Evolutionary conservation across 2,888 invertebrate species (phyloP).

Genomic region (Drosophila testacea): DNA sequence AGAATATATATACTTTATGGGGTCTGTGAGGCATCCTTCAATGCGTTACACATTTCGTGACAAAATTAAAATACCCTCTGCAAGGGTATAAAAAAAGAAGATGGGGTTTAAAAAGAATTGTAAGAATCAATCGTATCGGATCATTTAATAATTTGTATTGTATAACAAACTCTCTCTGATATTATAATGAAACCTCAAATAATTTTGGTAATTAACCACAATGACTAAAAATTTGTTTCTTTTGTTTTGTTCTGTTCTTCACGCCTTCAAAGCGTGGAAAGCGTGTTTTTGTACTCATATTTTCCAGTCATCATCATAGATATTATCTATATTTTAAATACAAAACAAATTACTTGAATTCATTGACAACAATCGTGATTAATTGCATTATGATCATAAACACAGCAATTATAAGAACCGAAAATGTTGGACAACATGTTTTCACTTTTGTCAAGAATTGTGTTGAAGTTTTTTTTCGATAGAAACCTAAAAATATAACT

Average conservation of each 20-base stretch:
- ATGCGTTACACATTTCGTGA: too few species aligned
- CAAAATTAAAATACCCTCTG: too few species aligned
- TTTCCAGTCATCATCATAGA: neutral
- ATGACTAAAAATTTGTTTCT: neutral
- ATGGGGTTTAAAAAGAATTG: too few species aligned
- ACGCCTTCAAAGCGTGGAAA: neutral
- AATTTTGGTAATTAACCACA: neutral
- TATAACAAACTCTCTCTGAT: neutral
- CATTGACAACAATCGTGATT: neutral
- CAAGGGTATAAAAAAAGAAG: too few species aligned
- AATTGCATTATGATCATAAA: neutral
- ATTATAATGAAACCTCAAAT: neutral
- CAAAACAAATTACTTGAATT: neutral
- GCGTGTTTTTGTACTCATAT: neutral
- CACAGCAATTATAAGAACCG: neutral
- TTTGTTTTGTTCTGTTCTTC: constrained; percentile 2
- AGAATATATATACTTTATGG: too few species aligned
- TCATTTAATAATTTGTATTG: neutral
- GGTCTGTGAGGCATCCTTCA: too few species aligned
- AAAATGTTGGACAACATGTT: too few species aligned
- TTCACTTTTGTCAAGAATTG: too few species aligned
- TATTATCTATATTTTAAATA: neutral
- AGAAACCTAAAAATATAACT: too few species aligned
- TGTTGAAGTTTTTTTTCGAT: too few species aligned
- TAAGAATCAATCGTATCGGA: too few species aligned